These are phyloP conservation scores for Penaeus vannamei DNA, from an alignment of 1,140 invertebrate genomes.

Conservation along the genomic window DNA sequence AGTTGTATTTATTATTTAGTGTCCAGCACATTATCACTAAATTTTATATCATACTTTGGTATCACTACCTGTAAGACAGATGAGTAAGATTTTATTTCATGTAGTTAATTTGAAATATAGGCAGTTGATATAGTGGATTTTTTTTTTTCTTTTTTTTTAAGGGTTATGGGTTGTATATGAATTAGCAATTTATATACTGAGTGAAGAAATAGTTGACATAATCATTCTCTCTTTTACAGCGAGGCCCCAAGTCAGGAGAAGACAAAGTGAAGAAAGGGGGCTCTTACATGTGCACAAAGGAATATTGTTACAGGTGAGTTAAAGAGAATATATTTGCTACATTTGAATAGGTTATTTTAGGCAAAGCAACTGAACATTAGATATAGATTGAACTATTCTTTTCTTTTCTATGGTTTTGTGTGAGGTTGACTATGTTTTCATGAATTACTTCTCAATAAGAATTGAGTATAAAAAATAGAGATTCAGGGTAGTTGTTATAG, in stretches of 20 bases:
- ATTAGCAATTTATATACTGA: not conserved
- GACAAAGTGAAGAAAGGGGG: constrained; percentile 97
- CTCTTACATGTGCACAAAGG: constrained; percentile 92
- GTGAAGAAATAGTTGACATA: not conserved
- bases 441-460: too few species aligned
- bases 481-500: too few species aligned
- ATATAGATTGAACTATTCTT: not conserved
- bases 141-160: not conserved
- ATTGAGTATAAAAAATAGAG: too few species aligned
- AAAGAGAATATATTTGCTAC: not conserved
- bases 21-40: too few species aligned
- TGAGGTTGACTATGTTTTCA: too few species aligned
- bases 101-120: too few species aligned
- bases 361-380: not conserved
- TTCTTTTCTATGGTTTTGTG: too few species aligned
- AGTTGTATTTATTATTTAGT: too few species aligned
- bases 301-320: constrained; percentile 83
- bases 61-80: too few species aligned
- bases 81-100: too few species aligned
- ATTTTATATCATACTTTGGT: too few species aligned
- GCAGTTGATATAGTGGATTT: not conserved
- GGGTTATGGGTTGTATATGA: not conserved
- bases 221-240: constrained; percentile 74
- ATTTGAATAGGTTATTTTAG: not conserved
- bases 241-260: constrained; percentile 75